Conservation (phyloP, 2,113 vertebrate genomes). For the Gymnorhina tibicen region DNA sequence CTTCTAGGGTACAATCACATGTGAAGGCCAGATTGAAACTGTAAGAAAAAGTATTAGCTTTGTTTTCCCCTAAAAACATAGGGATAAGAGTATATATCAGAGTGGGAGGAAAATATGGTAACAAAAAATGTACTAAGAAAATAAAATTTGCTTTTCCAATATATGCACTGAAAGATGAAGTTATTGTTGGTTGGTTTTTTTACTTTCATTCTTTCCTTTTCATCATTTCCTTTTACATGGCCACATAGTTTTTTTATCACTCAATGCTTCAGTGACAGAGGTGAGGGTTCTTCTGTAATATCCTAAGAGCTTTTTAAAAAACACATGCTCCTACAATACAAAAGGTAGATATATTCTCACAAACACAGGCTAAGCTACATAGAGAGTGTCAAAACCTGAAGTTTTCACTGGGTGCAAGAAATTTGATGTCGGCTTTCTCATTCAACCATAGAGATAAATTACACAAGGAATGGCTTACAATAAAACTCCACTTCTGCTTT, state of each 20-base stretch:
- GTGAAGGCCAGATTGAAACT: not conserved
- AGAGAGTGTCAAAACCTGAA: not conserved
- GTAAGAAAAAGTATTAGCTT: not conserved
- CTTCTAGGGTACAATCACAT: not conserved
- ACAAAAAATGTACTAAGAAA: not conserved
- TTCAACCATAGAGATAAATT: not conserved
- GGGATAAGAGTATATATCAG: not conserved
- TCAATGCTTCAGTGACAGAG: not conserved
- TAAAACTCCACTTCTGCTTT: not conserved
- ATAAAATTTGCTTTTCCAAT: not conserved
- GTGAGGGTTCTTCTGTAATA: not conserved
- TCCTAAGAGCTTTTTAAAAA: not conserved
- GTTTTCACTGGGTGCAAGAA: not conserved
- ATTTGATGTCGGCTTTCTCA: not conserved
- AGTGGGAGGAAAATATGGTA: not conserved
- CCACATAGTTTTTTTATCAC: not conserved
- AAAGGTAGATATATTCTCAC: not conserved
- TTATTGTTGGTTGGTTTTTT: not conserved
- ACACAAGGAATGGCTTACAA: not conserved
- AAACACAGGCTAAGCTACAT: not conserved
- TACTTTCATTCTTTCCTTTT: not conserved
- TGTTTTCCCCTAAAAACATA: not conserved
- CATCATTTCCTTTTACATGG: not conserved
- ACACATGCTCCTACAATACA: not conserved
- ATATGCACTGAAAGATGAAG: not conserved